Evolutionary conservation across 2,797 vertebrate genomes (phyloP), one percentile per base, ranked within the genome.

Genomic region (Muraenolepis orangiensis): DNA sequence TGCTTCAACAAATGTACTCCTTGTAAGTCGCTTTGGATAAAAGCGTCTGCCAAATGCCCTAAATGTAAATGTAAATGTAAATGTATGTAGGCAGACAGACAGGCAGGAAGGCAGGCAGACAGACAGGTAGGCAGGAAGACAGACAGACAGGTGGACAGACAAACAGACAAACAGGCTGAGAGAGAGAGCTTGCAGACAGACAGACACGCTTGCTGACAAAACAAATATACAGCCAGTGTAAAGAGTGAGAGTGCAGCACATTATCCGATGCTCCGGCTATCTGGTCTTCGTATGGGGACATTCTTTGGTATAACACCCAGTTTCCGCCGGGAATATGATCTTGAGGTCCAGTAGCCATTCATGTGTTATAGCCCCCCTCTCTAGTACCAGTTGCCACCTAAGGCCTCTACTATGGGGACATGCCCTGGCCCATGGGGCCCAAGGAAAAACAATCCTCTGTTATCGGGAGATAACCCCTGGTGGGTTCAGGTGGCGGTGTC

Each of bases 131-230:
- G 10, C 51, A 57, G 16, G 64, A 38, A 30, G 5, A 18, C 69
- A 30, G 57, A 66, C 51, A 13, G 68, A 57, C 23, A 1, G 70
- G 6, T 23, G 18, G 26, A 40, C 13, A 42, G 12, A 28, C n/a
- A n/a, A n/a, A 30, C 14, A 30, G 26, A 23, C 51, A 57, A 30
- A 66, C 66, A 67, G 30, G 66, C 26, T 3, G 30, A 20, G 28
- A 30, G 66, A 18, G 12, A 67, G 14, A 12, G 57, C 51, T n/a
- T 8, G 64, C 46, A 30, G 5, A 18, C 69, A 30, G 57, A 66
- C 51, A 13, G 68, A 57, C 23, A 1, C 42, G 80, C 76, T 72
- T 86, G 57, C 36, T 6, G 88, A 89, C 89, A 26, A 10, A 64
- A 28, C 57, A 64, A 12, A 26, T 12, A 64, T 26, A 11, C 57